Evolutionary conservation across 2,113 vertebrate genomes (phyloP).

Genomic region (Diglossa brunneiventris): DNA sequence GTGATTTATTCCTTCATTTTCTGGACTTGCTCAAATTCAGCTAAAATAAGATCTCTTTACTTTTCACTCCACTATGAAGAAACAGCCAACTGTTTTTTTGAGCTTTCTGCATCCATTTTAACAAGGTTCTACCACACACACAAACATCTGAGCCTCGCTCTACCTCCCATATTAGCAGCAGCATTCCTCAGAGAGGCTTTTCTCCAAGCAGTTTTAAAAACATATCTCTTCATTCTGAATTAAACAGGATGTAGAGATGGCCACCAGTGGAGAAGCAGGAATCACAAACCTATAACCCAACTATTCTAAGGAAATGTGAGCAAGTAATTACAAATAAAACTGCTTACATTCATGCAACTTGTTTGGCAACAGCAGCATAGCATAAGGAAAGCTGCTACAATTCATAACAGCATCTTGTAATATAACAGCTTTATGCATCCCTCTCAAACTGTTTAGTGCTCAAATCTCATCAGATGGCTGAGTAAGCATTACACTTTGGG

Average conservation of each 20-base stretch:
- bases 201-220: constrained; percentile 35
- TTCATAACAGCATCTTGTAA: constrained; percentile 81
- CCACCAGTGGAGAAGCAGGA: constrained; percentile 13
- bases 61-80: not conserved
- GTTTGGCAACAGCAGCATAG: constrained; percentile 75
- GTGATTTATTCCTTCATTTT: not conserved
- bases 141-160: not conserved
- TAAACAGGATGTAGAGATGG: constrained; percentile 18
- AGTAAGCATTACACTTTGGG: constrained; percentile 81
- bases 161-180: not conserved
- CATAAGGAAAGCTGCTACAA: constrained; percentile 81
- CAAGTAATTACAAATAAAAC: constrained; percentile 78
- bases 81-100: not conserved
- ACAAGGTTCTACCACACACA: not conserved
- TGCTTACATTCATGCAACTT: constrained; percentile 75
- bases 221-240: constrained; percentile 26
- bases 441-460: constrained; percentile 77
- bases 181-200: not conserved
- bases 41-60: constrained; percentile 2
- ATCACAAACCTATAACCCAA: constrained; percentile 61
- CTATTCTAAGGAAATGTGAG: constrained; percentile 67
- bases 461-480: constrained; percentile 81
- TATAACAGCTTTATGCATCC: constrained; percentile 80
- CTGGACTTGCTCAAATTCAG: not conserved
- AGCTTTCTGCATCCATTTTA: not conserved